These are phyloP conservation scores for Pholis gunnellus DNA, from an alignment of 2,113 vertebrate genomes.

Conservation along the genomic window DNA sequence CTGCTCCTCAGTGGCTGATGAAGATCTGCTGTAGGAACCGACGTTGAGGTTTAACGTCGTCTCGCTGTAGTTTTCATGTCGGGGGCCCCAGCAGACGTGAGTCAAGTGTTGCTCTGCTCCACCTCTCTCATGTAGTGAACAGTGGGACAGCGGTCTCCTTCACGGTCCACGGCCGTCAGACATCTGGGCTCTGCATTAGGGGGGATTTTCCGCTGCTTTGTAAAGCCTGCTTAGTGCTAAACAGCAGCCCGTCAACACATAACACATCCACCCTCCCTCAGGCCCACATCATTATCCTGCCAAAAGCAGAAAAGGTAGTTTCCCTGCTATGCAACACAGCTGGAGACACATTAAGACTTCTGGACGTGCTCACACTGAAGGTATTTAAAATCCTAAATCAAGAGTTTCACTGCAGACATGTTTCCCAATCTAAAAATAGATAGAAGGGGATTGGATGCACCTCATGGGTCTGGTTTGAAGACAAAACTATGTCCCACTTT, in stretches of 20 bases:
- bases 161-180: slow-evolving; percentile 48
- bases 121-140: slow-evolving; percentile 5
- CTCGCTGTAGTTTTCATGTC: neutral
- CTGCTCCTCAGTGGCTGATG: neutral
- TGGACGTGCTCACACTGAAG: neutral
- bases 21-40: neutral
- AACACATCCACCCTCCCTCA: slow-evolving; percentile 41
- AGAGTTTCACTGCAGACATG: neutral
- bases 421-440: neutral
- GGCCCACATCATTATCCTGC: slow-evolving; percentile 53
- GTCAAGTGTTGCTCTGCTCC: slow-evolving; percentile 13
- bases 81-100: neutral
- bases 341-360: neutral
- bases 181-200: slow-evolving; percentile 74
- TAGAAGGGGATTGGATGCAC: neutral
- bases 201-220: slow-evolving; percentile 73
- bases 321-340: slow-evolving; percentile 35
- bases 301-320: slow-evolving; percentile 11
- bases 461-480: slow-evolving; percentile 6
- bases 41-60: neutral
- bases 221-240: slow-evolving; percentile 67
- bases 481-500: neutral
- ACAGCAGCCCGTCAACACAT: slow-evolving; percentile 63
- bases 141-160: slow-evolving; percentile 43
- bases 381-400: neutral